Evolutionary conservation across 2,797 vertebrate genomes (phyloP).

Genomic region (Tokudaia muenninki): DNA sequence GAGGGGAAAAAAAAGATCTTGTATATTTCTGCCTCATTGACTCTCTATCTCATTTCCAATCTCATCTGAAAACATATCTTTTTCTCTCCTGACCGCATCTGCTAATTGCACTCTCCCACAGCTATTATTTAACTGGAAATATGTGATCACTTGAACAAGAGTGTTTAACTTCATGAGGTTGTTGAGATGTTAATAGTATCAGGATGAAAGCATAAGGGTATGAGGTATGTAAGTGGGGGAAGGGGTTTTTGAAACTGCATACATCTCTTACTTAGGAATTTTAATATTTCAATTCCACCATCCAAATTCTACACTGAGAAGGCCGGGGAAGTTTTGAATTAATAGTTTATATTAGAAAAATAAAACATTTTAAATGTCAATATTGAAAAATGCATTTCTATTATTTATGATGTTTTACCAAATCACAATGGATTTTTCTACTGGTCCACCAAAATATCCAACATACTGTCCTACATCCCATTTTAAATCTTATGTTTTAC

Average conservation of each 20-base stretch:
- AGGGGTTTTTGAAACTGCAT: not conserved
- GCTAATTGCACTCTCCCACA: constrained; percentile 85
- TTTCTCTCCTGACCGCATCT: constrained; percentile 82
- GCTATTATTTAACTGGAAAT: constrained; percentile 86
- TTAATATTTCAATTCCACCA: not conserved
- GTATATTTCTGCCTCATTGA: constrained; percentile 86
- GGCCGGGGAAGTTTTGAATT: not conserved
- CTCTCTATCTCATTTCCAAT: constrained; percentile 85
- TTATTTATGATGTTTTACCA: not conserved
- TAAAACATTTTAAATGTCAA: not conserved
- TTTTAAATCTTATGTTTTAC: constrained; percentile 44
- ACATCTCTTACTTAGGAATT: not conserved
- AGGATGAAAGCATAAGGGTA: constrained; percentile 53
- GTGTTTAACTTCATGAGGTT: constrained; percentile 78
- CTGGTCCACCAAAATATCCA: fast-evolving
- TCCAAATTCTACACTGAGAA: not conserved
- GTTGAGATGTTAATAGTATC: constrained; percentile 67
- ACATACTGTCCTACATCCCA: not conserved
- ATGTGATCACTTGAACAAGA: constrained; percentile 77
- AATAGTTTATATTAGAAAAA: constrained; percentile 25
- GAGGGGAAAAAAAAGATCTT: not conserved
- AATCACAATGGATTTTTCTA: not conserved
- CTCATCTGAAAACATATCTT: constrained; percentile 86
- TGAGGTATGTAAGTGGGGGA: not conserved
- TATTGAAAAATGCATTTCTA: not conserved